Conservation (phyloP, 2,113 vertebrate genomes). For the Ctenomys sociabilis region DNA sequence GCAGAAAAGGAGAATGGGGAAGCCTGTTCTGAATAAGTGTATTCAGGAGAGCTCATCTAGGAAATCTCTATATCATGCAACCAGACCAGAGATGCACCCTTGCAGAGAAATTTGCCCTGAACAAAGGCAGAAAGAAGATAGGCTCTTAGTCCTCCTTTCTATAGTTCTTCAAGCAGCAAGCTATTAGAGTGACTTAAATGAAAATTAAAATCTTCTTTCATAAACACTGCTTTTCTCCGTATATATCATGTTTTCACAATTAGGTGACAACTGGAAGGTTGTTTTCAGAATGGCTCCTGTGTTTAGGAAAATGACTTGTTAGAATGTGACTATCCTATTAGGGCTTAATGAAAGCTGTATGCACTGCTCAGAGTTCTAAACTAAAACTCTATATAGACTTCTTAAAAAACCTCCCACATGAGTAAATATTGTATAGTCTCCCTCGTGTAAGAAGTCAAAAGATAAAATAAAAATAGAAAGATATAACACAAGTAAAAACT, state of each 20-base stretch:
- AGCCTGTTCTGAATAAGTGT: background rate
- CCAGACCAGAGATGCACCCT: background rate
- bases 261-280: background rate
- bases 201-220: slow-evolving; percentile 11
- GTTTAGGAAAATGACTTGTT: background rate
- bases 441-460: no score
- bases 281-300: background rate
- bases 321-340: background rate
- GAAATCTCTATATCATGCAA: background rate
- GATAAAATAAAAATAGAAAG: no score
- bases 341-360: background rate
- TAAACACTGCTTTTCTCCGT: background rate
- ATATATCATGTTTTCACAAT: background rate
- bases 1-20: background rate
- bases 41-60: background rate
- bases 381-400: no score
- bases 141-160: background rate
- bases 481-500: no score
- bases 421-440: no score
- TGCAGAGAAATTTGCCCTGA: background rate
- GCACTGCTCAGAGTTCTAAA: no score
- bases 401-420: no score
- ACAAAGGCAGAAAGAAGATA: background rate
- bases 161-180: background rate
- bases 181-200: background rate